Percentiles rank a stretch among this genome's conserved stretches.
These are phyloP conservation scores for Graptemys geographica DNA, from an alignment of 2,797 vertebrate species.

Conservation along the genomic window DNA sequence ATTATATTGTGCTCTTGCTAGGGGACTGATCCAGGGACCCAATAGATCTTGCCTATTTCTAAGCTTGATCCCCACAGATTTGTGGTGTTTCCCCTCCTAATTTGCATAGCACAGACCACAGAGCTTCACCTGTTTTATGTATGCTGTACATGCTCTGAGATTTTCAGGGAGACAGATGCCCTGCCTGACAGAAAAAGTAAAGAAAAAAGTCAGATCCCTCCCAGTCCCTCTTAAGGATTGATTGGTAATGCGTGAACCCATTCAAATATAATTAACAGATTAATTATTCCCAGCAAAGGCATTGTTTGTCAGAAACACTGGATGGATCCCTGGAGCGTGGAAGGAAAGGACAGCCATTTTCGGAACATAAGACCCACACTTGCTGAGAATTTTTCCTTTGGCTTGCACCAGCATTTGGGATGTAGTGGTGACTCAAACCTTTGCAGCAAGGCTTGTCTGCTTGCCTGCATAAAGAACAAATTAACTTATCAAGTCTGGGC, in stretches of 20 bases:
- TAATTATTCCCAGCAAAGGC: not conserved
- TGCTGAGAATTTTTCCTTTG: not conserved
- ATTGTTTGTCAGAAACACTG: not conserved
- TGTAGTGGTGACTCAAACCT: rapidly evolving
- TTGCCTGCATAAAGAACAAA: not conserved
- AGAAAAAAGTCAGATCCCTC: not conserved
- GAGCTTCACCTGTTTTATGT: not conserved
- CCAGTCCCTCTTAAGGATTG: not conserved
- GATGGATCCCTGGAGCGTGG: not conserved
- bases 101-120: not conserved
- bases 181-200: not conserved
- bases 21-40: not conserved
- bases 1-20: not conserved
- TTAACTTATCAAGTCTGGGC: not conserved
- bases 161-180: not conserved
- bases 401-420: not conserved
- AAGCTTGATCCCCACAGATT: not conserved
- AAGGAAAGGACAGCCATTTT: not conserved
- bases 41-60: not conserved
- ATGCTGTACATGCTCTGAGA: not conserved
- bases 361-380: not conserved
- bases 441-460: not conserved
- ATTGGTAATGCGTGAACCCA: not conserved
- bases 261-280: not conserved
- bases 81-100: not conserved